Conservation (phyloP, 2,888 invertebrate genomes). For the Adelphocoris suturalis region DNA sequence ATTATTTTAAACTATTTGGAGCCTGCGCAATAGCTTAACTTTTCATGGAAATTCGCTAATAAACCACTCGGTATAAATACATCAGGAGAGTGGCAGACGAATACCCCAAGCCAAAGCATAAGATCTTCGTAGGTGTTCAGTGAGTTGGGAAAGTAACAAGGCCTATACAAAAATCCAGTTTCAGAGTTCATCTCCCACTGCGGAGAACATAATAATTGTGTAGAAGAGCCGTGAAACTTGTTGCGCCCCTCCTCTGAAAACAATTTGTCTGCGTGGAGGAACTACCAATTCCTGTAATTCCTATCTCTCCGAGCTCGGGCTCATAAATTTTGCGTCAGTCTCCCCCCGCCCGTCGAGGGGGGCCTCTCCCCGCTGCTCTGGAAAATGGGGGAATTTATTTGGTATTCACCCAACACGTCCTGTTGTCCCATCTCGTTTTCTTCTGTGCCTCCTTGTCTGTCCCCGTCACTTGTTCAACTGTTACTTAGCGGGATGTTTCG, state of each 20-base stretch:
- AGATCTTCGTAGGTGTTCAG: too few species aligned
- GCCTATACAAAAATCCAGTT: too few species aligned
- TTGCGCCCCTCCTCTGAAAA: constrained; percentile 69
- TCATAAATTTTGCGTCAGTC: constrained; percentile 60
- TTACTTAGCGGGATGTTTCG: not conserved
- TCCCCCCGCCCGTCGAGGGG: too few species aligned
- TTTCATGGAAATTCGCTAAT: too few species aligned
- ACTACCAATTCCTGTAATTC: constrained; percentile 70
- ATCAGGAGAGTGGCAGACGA: too few species aligned
- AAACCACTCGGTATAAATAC: too few species aligned
- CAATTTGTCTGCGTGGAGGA: constrained; percentile 71
- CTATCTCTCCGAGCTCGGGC: constrained; percentile 57
- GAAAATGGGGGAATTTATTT: constrained; percentile 60
- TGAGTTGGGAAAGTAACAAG: too few species aligned
- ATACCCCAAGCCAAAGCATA: too few species aligned
- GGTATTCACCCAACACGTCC: constrained; percentile 45
- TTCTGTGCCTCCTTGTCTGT: constrained; percentile 19
- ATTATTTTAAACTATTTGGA: too few species aligned
- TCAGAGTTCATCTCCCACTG: not conserved
- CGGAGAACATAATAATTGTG: constrained; percentile 51
- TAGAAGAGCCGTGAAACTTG: constrained; percentile 66
- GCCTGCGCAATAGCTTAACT: too few species aligned
- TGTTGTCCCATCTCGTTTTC: constrained; percentile 45
- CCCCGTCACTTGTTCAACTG: not conserved
- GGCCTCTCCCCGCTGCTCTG: not conserved